These are phyloP conservation scores for Sprattus sprattus DNA, from an alignment of 2,113 vertebrate species.

Conservation along the genomic window DNA sequence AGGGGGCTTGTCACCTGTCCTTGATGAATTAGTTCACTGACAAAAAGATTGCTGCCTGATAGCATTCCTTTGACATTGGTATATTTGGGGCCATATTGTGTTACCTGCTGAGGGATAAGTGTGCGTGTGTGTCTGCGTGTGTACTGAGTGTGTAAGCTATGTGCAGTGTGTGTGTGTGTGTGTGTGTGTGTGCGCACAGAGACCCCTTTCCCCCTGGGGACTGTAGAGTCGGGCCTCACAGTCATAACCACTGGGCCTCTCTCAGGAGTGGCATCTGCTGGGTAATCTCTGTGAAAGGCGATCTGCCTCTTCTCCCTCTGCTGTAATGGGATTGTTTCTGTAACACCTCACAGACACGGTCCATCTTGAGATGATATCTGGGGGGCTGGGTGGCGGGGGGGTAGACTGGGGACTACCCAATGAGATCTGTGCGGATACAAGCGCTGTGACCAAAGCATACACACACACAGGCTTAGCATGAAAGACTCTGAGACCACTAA, in stretches of 20 bases:
- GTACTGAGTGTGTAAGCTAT: slow-evolving; percentile 29
- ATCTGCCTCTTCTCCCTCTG: slow-evolving; percentile 46
- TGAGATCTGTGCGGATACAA: neutral
- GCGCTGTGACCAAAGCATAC: neutral
- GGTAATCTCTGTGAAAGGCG: slow-evolving; percentile 69
- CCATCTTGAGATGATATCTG: slow-evolving; percentile 53
- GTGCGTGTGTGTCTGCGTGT: slow-evolving; percentile 6
- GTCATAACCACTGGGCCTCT: slow-evolving; percentile 55
- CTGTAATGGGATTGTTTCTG: slow-evolving; percentile 64
- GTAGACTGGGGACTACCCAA: neutral
- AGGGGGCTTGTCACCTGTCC: slow-evolving; percentile 35
- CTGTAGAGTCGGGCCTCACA: slow-evolving; percentile 44
- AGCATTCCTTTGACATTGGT: neutral
- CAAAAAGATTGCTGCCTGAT: slow-evolving; percentile 20
- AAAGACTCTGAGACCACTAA: neutral
- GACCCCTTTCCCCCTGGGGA: slow-evolving; percentile 41
- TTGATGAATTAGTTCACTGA: slow-evolving; percentile 30
- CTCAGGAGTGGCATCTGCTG: slow-evolving; percentile 60
- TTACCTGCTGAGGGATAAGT: slow-evolving; percentile 36
- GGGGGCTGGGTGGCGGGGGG: neutral
- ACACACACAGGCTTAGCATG: neutral
- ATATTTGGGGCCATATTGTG: slow-evolving; percentile 31
- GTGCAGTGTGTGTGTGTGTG: neutral
- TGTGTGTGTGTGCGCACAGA: neutral
- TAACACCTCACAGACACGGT: slow-evolving; percentile 57